Evolutionary conservation across 2,797 vertebrate species (phyloP), one percentile per base, ranked within the genome.

Genomic region (Sebastes hopkinsi): DNA sequence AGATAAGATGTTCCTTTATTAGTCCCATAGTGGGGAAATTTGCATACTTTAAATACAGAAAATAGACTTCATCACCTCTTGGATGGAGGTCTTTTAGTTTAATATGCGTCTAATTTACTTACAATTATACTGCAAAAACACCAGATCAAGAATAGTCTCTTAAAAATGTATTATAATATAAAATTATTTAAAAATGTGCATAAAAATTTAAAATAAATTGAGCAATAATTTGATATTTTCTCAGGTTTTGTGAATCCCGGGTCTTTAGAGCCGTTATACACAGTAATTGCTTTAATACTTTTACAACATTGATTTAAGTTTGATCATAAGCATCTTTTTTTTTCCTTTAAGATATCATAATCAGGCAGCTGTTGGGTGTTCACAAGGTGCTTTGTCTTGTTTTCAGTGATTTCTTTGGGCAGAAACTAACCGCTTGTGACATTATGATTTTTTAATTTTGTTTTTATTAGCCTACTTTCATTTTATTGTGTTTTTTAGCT

Each of bases 301-400:
- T 23, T 61, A 20, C 16, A 50, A 50, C 14, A 46, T n/a, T 29
- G 1, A 42, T 10, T 61, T 4, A 36, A 3, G 8, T 14, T 72
- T 22, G 20, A 61, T 22, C 14, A 32, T 52, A 34, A 18, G 42
- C 42, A 18, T 61, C 3, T 18, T 11, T 29, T 11, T n/a, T 4
- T 5, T 27, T 0, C 1, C 8, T 46, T 18, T 6, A 23, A 70
- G 16, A 0, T 25, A 7, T 32, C 6, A 4, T 30, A 25, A 23
- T 38, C 3, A 20, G 14, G 11, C 22, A 55, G 20, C n/a, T 25
- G 16, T 58, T 6, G 0, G 11, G 1, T 34, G 54, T 55, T 69
- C n/a, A 22, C 13, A 55, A 16, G 7, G 5, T 22, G 20, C 18
- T 30, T 30, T 3, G 23, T 10, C 36, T 11, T 23, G 12, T 23